Base-by-base conservation (phyloP, 2,113 vertebrate genomes). In the Lagenorhynchus albirostris region DNA sequence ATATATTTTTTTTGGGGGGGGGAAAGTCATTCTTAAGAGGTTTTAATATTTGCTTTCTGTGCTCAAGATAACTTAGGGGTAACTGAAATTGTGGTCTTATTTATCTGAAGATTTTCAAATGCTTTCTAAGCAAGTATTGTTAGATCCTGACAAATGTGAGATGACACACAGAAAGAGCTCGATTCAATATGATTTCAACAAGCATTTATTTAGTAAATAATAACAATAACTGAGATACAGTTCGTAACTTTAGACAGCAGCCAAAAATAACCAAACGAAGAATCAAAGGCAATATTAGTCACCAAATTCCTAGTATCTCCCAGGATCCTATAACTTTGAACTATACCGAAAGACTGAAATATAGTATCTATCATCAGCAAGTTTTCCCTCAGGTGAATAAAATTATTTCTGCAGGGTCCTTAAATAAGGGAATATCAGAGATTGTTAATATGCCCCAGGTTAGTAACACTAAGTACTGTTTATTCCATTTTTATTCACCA, bases 41-140 rank as follows among this genome's bases (percentile, higher is more conserved):
- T 92, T 89, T 96, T 81, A 90, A 25, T 88, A 86, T 76, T 71
- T 96, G 62, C 6, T 82, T 67, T n/a, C n/a, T 26, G 1, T n/a
- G 29, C 44, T 62, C 76, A 95, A 82, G 60, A 50, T 62, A 58
- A 31, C 80, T 79, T 26, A 18, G 29, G 38, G 15, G 12, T n/a
- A 80, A 70, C 12, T 71, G 5, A 91, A 94, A 91, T 3, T 55
- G 18, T 74, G 44, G 5, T 58, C 20, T 86, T 93, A 89, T 20
- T 88, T 91, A 93, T 18, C 58, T 76, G 10, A 97, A 93, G 65
- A 85, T 67, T 92, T 88, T 74, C 44, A 94, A 90, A 88, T 81
- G 53, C 36, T 83, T 96, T 92, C 47, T 58, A 89, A 94, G 44
- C 25, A 89, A 95, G 55, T 67, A 74, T 23, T 80, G n/a, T 82